Base-by-base conservation (phyloP, 2,888 invertebrate species). In the Chrysomela aeneicollis region DNA sequence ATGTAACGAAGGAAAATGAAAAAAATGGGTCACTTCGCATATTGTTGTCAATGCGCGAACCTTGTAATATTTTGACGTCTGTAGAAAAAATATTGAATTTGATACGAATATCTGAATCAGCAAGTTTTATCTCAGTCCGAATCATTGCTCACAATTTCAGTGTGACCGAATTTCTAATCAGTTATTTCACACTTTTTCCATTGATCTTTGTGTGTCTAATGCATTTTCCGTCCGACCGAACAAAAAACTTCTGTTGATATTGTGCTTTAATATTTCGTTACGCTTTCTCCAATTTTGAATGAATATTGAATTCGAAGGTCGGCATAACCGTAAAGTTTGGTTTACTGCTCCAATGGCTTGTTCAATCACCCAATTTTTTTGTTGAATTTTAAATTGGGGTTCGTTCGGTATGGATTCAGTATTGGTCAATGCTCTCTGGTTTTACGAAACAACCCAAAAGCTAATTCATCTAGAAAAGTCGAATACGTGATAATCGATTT, bases 121-220 rank as follows among this genome's bases (percentile, higher is more conserved):
- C n/a, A n/a, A n/a, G n/a, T n/a, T n/a, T n/a, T n/a, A n/a, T n/a
- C n/a, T n/a, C n/a, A n/a, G n/a, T n/a, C n/a, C n/a, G n/a, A n/a
- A n/a, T n/a, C n/a, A n/a, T n/a, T n/a, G n/a, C n/a, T n/a, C n/a
- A n/a, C n/a, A n/a, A n/a, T n/a, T n/a, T n/a, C n/a, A n/a, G n/a
- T n/a, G n/a, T n/a, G n/a, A n/a, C n/a, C n/a, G 55, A 70, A 68
- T 26, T 63, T 61, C 64, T 50, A 47, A 57, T 22, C n/a, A 22
- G 42, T 21, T n/a, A 15, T 21, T 17, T 22, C 8, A 30, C 17
- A 50, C 17, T 58, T 58, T 46, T 15, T n/a, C 22, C 9, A 49
- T 58, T 10, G 10, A 12, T 42, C 9, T 49, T 17, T 26, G 26
- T 26, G 26, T 26, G 6, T 26, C 3, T 26, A 26, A 26, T 26